Conservation (phyloP, 1,140 invertebrate species). For the Drosophila novamexicana region DNA sequence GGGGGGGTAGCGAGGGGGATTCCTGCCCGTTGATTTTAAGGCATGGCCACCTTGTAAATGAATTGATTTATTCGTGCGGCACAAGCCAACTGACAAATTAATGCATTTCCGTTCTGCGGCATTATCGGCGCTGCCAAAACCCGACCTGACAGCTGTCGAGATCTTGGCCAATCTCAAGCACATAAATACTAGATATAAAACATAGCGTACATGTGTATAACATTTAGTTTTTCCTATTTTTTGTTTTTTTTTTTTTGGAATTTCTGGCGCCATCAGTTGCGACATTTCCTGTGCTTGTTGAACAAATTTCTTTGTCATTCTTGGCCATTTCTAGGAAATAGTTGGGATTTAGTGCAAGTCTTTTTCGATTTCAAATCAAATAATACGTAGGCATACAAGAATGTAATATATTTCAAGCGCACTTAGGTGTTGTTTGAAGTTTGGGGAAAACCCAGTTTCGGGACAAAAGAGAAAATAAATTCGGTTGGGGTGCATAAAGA, state of each 20-base stretch:
- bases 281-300: constrained; percentile 22
- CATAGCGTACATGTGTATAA: neutral
- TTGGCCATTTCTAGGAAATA: constrained; percentile 25
- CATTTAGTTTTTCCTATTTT: neutral
- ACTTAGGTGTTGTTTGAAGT: too few species aligned
- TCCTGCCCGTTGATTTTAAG: neutral
- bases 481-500: too few species aligned
- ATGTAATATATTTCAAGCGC: too few species aligned
- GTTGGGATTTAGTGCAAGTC: neutral
- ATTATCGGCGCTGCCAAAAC: constrained; percentile 45
- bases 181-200: constrained; percentile 9
- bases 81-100: constrained; percentile 68
- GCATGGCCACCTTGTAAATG: constrained; percentile 34
- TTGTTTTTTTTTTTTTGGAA: neutral
- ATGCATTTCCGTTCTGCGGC: constrained; percentile 66
- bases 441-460: too few species aligned
- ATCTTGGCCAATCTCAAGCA: constrained; percentile 20
- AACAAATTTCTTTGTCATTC: constrained; percentile 9
- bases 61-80: constrained; percentile 71
- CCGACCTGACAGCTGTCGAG: constrained; percentile 45
- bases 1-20: neutral
- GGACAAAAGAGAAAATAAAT: neutral
- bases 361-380: neutral
- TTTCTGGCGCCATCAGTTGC: constrained; percentile 8
- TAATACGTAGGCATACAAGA: neutral